Conservation (phyloP, 2,113 vertebrate genomes). For the Recurvirostra avosetta region DNA sequence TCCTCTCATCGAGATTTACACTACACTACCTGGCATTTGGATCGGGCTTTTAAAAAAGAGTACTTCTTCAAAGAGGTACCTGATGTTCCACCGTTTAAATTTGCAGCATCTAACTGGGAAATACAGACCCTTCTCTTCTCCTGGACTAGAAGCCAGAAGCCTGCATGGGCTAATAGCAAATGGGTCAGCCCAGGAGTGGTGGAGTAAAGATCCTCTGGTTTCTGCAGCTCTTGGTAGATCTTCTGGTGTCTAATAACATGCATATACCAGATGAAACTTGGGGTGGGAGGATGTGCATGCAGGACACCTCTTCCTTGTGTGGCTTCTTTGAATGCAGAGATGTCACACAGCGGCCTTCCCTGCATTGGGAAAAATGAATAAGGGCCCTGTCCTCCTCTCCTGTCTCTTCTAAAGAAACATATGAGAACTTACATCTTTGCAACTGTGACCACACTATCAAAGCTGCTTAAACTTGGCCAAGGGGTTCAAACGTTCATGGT, state of each 20-base stretch:
- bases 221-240: neutral
- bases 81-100: neutral
- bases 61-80: neutral
- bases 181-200: neutral
- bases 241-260: neutral
- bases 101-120: neutral
- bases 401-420: neutral
- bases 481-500: neutral
- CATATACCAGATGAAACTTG: neutral
- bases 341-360: fast-evolving
- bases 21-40: neutral
- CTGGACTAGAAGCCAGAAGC: neutral
- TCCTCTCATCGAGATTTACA: neutral
- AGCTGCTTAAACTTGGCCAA: neutral
- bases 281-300: fast-evolving
- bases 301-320: neutral
- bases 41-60: neutral
- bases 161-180: neutral
- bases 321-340: neutral
- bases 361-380: neutral
- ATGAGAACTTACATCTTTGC: neutral
- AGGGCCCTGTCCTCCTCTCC: neutral
- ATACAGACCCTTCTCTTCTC: neutral
- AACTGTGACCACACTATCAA: neutral
- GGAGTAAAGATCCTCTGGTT: neutral